Evolutionary conservation across 1,140 invertebrate species (phyloP).

Genomic region (Telenomus remus): DNA sequence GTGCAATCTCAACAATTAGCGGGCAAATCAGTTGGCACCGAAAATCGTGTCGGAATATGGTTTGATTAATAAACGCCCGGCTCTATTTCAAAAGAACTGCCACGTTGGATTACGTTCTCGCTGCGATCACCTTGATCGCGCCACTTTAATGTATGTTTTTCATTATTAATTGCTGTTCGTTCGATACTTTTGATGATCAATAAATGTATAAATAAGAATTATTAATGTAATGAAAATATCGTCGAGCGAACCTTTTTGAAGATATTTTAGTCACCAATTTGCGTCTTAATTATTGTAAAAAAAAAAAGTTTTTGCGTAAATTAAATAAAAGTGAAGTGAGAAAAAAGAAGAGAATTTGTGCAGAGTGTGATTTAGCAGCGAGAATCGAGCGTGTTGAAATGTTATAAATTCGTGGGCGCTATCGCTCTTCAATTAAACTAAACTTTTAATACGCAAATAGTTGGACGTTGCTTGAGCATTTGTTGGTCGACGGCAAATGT

Average conservation of each 20-base stretch:
- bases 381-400: no score
- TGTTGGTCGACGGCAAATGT: slow-evolving; percentile 8
- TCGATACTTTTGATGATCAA: slow-evolving; percentile 19
- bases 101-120: not conserved
- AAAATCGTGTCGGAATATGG: not conserved
- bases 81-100: not conserved
- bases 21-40: not conserved
- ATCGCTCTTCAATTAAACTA: no score
- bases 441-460: no score
- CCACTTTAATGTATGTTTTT: slow-evolving; percentile 16
- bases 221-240: not conserved
- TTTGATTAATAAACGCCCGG: not conserved
- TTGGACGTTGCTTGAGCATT: not conserved
- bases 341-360: not conserved
- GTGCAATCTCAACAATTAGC: not conserved
- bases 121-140: not conserved
- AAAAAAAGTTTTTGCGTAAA: no score
- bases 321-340: no score
- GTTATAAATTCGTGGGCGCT: no score
- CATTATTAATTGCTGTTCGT: slow-evolving; percentile 5
- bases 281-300: no score
- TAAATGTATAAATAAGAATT: slow-evolving; percentile 8
- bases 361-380: not conserved
- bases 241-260: no score
- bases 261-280: no score